phyloP scores from a whole-genome alignment of 2,888 invertebrate species.

The Acanthosepion pharaonis region DNA sequence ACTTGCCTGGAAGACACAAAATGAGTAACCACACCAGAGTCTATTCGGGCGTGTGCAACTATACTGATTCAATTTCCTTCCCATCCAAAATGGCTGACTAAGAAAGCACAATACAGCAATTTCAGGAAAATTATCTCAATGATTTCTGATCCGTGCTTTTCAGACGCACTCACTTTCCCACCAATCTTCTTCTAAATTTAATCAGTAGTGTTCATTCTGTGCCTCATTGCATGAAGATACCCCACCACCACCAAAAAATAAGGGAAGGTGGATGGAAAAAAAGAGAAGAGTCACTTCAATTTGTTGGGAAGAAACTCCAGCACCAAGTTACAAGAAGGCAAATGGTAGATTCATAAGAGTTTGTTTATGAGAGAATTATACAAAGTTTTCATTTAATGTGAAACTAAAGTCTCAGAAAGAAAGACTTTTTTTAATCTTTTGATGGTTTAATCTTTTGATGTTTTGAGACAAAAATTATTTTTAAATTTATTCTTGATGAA shows the following conservation, averaged over 20 bases:
- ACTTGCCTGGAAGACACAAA: background rate
- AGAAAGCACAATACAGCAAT: background rate
- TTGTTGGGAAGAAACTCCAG: background rate
- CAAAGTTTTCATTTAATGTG: background rate
- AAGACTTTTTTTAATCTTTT: background rate
- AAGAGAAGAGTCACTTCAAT: no score
- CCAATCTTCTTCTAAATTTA: background rate
- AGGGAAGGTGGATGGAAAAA: background rate
- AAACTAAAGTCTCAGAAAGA: background rate
- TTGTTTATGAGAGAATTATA: background rate
- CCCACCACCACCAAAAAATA: background rate
- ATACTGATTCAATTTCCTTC: background rate
- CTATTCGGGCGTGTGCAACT: background rate
- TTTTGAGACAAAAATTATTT: no score
- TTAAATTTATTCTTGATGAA: no score
- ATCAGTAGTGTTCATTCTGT: background rate
- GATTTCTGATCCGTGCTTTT: background rate
- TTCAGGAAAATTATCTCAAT: slow-evolving; percentile 21
- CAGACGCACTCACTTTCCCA: background rate
- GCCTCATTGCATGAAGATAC: background rate
- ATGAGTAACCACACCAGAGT: background rate
- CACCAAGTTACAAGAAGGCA: background rate
- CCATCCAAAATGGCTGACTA: background rate
- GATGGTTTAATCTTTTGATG: no score
- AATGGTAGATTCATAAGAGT: background rate